These are phyloP conservation scores for Gallinago stenura DNA, from an alignment of 2,797 vertebrate genomes.

Conservation along the genomic window DNA sequence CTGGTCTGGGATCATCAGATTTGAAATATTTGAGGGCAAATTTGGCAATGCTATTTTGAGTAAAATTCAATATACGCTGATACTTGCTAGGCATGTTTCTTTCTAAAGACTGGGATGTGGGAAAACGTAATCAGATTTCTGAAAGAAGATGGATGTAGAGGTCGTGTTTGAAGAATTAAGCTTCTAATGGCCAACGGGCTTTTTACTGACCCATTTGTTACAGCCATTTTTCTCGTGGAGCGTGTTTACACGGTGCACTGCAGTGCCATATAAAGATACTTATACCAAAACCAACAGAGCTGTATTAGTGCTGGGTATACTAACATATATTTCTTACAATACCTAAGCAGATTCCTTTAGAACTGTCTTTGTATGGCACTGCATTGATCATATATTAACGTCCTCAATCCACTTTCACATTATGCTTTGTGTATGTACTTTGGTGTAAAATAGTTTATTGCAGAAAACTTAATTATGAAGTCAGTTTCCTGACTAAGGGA, in stretches of 20 bases:
- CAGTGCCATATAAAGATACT: background rate
- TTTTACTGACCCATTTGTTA: background rate
- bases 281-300: background rate
- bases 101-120: background rate
- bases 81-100: background rate
- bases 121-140: background rate
- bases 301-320: background rate
- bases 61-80: background rate
- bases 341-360: background rate
- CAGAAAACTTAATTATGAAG: slow-evolving; percentile 46
- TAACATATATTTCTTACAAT: background rate
- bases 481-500: background rate
- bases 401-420: background rate
- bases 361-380: slow-evolving; percentile 15
- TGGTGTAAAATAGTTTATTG: slow-evolving; percentile 68
- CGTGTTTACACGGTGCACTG: slow-evolving; percentile 6
- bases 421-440: slow-evolving; percentile 51
- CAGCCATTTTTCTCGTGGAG: background rate
- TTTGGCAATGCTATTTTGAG: background rate
- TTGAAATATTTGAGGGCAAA: slow-evolving; percentile 11
- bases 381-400: background rate
- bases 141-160: background rate
- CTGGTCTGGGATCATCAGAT: background rate
- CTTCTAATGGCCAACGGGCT: background rate
- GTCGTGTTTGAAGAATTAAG: background rate